These are phyloP conservation scores for Madoqua kirkii DNA, from an alignment of 2,113 vertebrate genomes.

Conservation along the genomic window DNA sequence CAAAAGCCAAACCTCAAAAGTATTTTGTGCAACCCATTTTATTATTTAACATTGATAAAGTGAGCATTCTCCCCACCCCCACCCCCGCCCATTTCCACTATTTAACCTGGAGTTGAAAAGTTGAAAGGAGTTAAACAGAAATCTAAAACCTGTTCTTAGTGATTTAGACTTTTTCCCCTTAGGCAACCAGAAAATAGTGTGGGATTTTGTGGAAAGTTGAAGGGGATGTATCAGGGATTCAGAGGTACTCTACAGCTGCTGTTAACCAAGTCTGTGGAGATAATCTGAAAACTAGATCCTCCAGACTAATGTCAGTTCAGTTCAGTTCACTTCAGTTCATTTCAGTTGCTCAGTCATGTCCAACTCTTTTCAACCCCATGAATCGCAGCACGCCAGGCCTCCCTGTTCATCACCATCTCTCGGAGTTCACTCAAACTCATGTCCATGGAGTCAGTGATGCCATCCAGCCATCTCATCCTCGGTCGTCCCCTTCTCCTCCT, in stretches of 20 bases:
- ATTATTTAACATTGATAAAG: background rate
- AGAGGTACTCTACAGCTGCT: slow-evolving; percentile 44
- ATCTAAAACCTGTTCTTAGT: background rate
- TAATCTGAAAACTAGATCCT: slow-evolving; percentile 73
- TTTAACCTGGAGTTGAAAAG: slow-evolving; percentile 35
- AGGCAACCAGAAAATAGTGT: background rate
- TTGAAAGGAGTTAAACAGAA: slow-evolving; percentile 23
- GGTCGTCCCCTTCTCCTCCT: too few relatives aligned
- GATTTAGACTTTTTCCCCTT: background rate
- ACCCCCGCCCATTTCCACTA: fast-evolving
- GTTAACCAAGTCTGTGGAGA: slow-evolving; percentile 60
- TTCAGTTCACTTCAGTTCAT: too few relatives aligned
- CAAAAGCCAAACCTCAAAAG: background rate
- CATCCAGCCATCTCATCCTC: too few relatives aligned
- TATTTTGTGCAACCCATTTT: background rate
- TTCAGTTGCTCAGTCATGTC: too few relatives aligned
- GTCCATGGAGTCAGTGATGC: too few relatives aligned
- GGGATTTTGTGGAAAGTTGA: slow-evolving; percentile 51
- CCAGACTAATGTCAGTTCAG: slow-evolving; percentile 41
- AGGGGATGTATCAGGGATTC: background rate
- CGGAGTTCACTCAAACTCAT: too few relatives aligned
- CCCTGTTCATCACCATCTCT: too few relatives aligned
- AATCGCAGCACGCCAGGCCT: too few relatives aligned
- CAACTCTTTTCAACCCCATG: too few relatives aligned
- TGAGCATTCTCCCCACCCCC: background rate